phyloP scores from a whole-genome alignment of 1,140 invertebrate genomes.

The Colletes gigas region DNA sequence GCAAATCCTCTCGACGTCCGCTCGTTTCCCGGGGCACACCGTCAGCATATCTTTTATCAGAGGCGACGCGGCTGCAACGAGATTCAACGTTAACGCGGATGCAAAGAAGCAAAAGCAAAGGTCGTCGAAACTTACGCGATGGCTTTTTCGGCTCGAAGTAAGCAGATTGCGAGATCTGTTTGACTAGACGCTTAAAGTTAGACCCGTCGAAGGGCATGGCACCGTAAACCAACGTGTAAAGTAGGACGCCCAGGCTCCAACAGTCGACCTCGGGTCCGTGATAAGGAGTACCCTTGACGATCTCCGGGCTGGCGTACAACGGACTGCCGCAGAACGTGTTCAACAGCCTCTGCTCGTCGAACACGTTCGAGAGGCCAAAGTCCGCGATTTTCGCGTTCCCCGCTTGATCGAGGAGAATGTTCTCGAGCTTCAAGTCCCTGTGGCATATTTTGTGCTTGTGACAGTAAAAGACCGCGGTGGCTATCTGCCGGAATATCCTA shows the following conservation, averaged over 20 bases:
- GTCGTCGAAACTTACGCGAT: conserved; percentile 86
- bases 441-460: conserved; percentile 99
- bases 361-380: conserved; percentile 99
- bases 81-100: background rate
- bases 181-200: conserved; percentile 97
- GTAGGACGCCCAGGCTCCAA: conserved; percentile 98
- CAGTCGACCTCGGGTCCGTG: conserved; percentile 97
- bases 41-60: conserved; percentile 97
- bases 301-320: conserved; percentile 98
- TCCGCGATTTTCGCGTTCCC: conserved; percentile 99
- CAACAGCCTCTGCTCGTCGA: conserved; percentile 93
- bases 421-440: conserved; percentile 99
- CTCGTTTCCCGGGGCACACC: conserved; percentile 93
- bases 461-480: conserved; percentile 98
- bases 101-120: too few species aligned
- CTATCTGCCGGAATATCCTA: conserved; percentile 97
- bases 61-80: conserved; percentile 91
- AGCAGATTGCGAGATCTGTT: conserved; percentile 97
- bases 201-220: conserved; percentile 99
- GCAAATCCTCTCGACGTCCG: conserved; percentile 96
- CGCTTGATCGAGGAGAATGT: conserved; percentile 97
- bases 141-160: conserved; percentile 98
- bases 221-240: conserved; percentile 99
- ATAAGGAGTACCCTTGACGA: conserved; percentile 98
- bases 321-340: conserved; percentile 99